phyloP scores from a whole-genome alignment of 2,888 invertebrate genomes.

The Sphecodes monilicornis region DNA sequence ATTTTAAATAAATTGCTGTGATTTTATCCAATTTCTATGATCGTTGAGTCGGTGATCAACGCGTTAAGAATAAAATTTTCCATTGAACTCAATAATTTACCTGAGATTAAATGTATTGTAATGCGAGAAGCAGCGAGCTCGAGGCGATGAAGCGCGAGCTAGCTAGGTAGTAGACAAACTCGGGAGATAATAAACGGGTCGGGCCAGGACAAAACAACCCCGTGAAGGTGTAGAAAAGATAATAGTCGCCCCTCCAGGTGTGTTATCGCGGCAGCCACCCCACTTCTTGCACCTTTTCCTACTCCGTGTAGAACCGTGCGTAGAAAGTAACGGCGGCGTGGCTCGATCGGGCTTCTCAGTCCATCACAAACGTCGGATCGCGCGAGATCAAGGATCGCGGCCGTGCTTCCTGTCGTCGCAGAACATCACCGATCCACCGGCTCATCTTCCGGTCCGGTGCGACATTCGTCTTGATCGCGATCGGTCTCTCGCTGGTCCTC shows the following conservation, averaged over 20 bases:
- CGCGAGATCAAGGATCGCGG: slow-evolving; percentile 43
- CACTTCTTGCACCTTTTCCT: slow-evolving; percentile 59
- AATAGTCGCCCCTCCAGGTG: slow-evolving; percentile 19
- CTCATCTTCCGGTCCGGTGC: neutral
- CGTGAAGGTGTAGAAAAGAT: neutral
- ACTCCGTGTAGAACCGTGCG: slow-evolving; percentile 15
- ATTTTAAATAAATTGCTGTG: no score
- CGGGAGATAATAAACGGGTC: neutral
- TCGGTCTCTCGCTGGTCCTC: neutral
- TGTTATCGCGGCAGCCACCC: slow-evolving; percentile 47
- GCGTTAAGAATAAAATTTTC: no score
- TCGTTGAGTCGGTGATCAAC: no score
- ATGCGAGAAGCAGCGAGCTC: no score
- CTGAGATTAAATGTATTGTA: no score
- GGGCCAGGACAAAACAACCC: neutral
- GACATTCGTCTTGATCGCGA: neutral
- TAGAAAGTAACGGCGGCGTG: slow-evolving; percentile 50
- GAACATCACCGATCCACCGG: neutral
- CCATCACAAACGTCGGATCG: slow-evolving; percentile 48
- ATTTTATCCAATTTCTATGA: no score
- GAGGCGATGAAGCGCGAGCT: neutral
- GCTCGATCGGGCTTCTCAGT: slow-evolving; percentile 52
- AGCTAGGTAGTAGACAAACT: neutral
- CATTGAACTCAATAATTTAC: no score
- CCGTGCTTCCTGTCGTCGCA: neutral